phyloP scores from a whole-genome alignment of 2,113 vertebrate species.

The Phaethornis superciliosus region DNA sequence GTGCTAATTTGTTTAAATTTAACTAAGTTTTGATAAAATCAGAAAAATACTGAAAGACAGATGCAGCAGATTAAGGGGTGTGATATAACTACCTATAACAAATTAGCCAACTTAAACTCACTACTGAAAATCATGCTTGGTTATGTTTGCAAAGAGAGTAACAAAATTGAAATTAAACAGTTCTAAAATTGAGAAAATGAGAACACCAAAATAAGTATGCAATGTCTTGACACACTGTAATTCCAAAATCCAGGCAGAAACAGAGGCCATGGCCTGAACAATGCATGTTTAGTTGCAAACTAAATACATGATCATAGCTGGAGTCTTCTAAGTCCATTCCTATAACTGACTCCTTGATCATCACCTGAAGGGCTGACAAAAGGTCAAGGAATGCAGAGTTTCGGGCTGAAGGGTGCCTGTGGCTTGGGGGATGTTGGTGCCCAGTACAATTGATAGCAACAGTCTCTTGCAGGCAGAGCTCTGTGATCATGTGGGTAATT shows the following conservation, averaged over 20 bases:
- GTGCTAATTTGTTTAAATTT: background rate
- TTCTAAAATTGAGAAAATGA: background rate
- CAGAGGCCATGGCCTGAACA: background rate
- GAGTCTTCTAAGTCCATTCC: background rate
- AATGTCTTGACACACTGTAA: background rate
- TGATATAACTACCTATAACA: background rate
- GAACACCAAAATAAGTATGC: background rate
- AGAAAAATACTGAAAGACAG: background rate
- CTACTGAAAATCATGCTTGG: background rate
- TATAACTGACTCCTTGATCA: background rate
- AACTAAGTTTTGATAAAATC: background rate
- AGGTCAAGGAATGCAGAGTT: background rate
- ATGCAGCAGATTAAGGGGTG: background rate
- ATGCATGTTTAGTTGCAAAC: background rate
- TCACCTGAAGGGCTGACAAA: background rate
- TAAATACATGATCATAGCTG: background rate
- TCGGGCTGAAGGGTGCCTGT: background rate
- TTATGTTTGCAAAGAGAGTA: background rate
- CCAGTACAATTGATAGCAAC: background rate
- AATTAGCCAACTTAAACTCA: background rate
- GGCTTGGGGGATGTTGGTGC: background rate
- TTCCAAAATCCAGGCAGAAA: background rate
- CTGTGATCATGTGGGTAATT: rapidly evolving
- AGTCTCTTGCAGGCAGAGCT: background rate
- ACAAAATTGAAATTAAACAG: background rate